These are phyloP conservation scores for Platycnemis pennipes DNA, from an alignment of 2,888 invertebrate species.

Conservation along the genomic window DNA sequence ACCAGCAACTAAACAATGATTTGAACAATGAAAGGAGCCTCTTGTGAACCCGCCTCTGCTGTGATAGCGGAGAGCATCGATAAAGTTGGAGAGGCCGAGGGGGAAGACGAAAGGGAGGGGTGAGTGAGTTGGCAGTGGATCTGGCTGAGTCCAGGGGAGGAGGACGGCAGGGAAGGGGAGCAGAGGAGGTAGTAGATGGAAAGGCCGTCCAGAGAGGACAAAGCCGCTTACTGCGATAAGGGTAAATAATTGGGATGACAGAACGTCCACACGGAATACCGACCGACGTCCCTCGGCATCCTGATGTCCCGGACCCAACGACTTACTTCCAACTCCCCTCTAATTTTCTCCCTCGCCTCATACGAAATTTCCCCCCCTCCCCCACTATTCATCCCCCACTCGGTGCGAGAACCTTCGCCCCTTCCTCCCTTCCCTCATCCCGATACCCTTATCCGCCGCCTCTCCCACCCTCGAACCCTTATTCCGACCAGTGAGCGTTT, in stretches of 20 bases:
- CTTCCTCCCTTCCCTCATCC: too few relatives aligned
- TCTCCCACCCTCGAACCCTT: background rate
- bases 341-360: background rate
- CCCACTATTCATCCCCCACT: background rate
- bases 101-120: background rate
- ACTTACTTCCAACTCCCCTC: conserved; percentile 20
- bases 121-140: background rate
- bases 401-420: too few relatives aligned
- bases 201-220: background rate
- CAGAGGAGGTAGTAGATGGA: background rate
- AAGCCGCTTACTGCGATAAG: conserved; percentile 5
- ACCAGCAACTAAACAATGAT: too few relatives aligned
- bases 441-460: background rate
- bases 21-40: too few relatives aligned
- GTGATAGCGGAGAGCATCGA: background rate
- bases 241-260: conserved; percentile 39
- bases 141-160: background rate
- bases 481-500: background rate
- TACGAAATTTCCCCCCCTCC: background rate
- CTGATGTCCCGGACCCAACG: background rate
- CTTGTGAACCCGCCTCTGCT: too few relatives aligned
- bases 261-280: background rate
- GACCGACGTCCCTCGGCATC: conserved; percentile 1
- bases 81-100: background rate
- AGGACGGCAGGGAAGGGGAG: background rate